Evolutionary conservation across 2,888 invertebrate species (phyloP).

Genomic region (Osmoderma eremita): DNA sequence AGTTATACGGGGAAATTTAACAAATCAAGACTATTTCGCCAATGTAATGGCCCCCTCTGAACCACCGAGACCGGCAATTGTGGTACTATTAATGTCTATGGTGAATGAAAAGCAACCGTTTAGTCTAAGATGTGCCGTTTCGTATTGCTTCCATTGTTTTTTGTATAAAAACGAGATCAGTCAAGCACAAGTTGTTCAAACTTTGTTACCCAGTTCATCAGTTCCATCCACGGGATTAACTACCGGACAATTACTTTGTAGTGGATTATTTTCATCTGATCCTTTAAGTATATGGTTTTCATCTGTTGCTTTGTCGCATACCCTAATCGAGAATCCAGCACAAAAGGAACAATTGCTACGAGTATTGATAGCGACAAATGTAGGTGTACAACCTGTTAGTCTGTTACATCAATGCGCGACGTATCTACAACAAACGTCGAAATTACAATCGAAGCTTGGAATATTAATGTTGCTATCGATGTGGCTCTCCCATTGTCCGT

Average conservation of each 20-base stretch:
- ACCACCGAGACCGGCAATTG: constrained; percentile 93
- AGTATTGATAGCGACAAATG: constrained; percentile 88
- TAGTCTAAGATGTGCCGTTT: constrained; percentile 85
- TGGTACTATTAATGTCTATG: constrained; percentile 97
- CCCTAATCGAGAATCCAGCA: constrained; percentile 83
- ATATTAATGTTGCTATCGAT: constrained; percentile 89
- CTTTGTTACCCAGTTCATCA: constrained; percentile 84
- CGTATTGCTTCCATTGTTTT: constrained; percentile 98
- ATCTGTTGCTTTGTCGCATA: constrained; percentile 89
- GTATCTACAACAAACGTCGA: constrained; percentile 83
- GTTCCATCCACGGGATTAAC: constrained; percentile 78
- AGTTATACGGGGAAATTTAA: constrained; percentile 87
- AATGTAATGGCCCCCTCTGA: constrained; percentile 91
- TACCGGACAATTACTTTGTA: constrained; percentile 90
- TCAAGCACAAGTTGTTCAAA: constrained; percentile 89
- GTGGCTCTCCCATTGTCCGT: constrained; percentile 87
- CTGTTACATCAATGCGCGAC: constrained; percentile 89
- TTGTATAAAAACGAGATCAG: constrained; percentile 91
- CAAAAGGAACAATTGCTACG: constrained; percentile 91
- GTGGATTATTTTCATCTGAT: constrained; percentile 90
- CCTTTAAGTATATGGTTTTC: constrained; percentile 96
- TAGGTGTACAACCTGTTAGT: constrained; percentile 86
- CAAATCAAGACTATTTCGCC: constrained; percentile 92
- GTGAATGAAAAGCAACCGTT: constrained; percentile 98
- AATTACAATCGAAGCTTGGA: constrained; percentile 86